Evolutionary conservation across 1,140 invertebrate genomes (phyloP).

Genomic region (Brachionus asplanchnoidis): DNA sequence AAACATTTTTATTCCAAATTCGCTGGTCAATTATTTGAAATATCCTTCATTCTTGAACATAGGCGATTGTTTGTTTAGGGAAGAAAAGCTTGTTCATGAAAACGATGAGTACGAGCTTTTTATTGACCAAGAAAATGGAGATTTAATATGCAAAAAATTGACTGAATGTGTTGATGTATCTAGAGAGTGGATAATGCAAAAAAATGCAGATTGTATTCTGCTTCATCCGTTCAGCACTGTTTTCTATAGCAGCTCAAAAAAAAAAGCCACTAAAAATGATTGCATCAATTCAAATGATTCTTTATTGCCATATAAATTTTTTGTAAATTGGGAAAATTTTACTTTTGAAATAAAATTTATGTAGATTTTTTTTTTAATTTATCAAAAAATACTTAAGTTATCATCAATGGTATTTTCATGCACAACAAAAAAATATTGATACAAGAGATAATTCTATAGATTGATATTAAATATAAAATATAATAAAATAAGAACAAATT

Average conservation of each 20-base stretch:
- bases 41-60: slow-evolving; percentile 6
- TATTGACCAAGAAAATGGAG: background rate
- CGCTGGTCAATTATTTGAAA: background rate
- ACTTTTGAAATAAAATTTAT: slow-evolving; percentile 28
- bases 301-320: slow-evolving; percentile 16
- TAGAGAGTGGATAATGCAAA: background rate
- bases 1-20: background rate
- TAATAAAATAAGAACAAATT: too few relatives aligned
- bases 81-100: slow-evolving; percentile 27
- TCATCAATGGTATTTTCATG: too few relatives aligned
- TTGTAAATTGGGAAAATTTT: slow-evolving; percentile 14
- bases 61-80: slow-evolving; percentile 1
- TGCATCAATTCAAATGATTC: background rate
- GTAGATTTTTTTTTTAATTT: background rate
- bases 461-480: too few relatives aligned
- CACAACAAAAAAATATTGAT: too few relatives aligned
- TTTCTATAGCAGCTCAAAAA: background rate
- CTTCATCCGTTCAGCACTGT: background rate
- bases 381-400: too few relatives aligned
- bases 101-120: background rate
- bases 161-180: background rate
- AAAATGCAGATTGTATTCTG: background rate
- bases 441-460: too few relatives aligned
- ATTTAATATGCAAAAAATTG: slow-evolving; percentile 6
- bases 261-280: background rate